Evolutionary conservation across 2,797 vertebrate genomes (phyloP), one percentile per base, ranked within the genome.

Genomic region (Clarias laeviceps): DNA sequence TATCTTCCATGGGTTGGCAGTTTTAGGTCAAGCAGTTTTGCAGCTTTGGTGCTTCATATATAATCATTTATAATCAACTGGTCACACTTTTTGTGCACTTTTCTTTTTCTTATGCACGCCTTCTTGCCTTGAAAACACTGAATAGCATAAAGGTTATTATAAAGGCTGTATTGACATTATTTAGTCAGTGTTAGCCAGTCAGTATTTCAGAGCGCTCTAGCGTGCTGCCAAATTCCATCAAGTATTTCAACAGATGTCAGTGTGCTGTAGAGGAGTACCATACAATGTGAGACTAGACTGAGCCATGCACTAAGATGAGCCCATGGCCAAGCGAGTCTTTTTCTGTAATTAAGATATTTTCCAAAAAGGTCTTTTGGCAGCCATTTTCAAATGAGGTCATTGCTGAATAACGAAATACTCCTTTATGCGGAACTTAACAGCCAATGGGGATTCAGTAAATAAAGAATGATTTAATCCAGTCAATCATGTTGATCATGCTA

Each of bases 341-440:
- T 83, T 90, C 82, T 93, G 91, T 95, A 93, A 95, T 94, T 94
- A 94, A 94, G 92, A 91, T 85, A 93, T 92, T 92, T 92, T 93
- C 90, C 91, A 92, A 93, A 93, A 90, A 92, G 93, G 93, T 93
- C 89, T 90, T 59, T 92, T 93, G 94, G 94, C 95, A 94, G 91
- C 90, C 87, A 91, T 92, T 92, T 93, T 92, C 90, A 89, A 93
- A 95, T 95, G 94, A 95, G 92, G 93, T 95, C 95, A 95, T 94
- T 92, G 91, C 91, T 92, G 92, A 91, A 89, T 91, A 93, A 94
- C 91, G 94, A 93, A 93, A 92, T 69, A 87, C 94, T 92, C 91
- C 92, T 57, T 83, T 91, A 92, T 93, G 90, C 88, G 85, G 90
- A 85, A 70, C 83, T 86, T 90, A 83, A 84, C 59, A 85, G 83